Evolutionary conservation across 2,888 invertebrate genomes (phyloP), one percentile per base, ranked within the genome.

Genomic region (Drosophila antonietae): DNA sequence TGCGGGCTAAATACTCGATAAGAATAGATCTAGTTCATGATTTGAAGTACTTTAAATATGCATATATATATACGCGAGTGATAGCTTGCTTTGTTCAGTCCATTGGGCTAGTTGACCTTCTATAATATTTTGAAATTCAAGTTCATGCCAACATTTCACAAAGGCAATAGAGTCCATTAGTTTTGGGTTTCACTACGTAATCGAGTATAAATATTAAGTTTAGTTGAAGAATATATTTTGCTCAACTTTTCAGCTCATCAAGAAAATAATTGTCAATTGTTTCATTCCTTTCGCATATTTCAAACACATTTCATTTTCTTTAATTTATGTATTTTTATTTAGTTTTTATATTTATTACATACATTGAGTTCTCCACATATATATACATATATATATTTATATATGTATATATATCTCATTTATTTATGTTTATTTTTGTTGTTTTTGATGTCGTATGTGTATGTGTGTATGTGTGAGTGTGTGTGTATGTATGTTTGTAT

Each of bases 311-410:
- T 3, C 5, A 1, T 2, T 37, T 58, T 28, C 10, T 78, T 78
- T 66, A 78, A 83, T 86, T 84, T 90, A 86, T 88, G 79, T 81
- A 81, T 77, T 79, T 79, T 88, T 88, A 82, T 86, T 88, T 80
- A 81, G 83, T 81, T 88, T 84, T 84, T 77, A 83, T 85, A 82
- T 79, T 90, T 88, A 90, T 86, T 90, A 89, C 90, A 90, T 90
- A 90, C 87, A 89, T 89, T 89, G 88, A 90, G 82, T 89, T 89
- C 84, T 90, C 87, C 81, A 71, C 84, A 84, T 82, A 84, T 81
- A 49, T 49, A 49, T n/a, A 10, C n/a, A 66, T 78, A 71, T 68
- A 67, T 72, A 12, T 63, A 14, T 56, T 55, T 44, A 28, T 28
- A 28, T 28, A 28, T 28, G 6, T 81, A 84, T 81, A 47, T 47